Evolutionary conservation across 2,797 vertebrate species (phyloP), one percentile per base, ranked within the genome.

Genomic region (Graptemys geographica): DNA sequence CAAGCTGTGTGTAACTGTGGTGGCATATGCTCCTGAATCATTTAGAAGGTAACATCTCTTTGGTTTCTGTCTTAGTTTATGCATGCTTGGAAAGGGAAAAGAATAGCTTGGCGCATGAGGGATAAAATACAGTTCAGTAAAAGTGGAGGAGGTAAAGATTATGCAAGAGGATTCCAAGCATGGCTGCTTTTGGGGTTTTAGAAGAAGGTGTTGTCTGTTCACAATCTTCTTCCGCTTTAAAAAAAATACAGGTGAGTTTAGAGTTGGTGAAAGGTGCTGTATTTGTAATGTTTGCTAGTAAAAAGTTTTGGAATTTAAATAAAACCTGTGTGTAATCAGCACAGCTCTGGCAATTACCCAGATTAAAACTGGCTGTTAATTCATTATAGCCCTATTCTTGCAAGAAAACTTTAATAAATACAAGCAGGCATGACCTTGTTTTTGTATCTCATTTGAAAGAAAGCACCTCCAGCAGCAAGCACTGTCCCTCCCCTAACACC

Each of bases 1-100:
- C 96, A 99, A 99, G 95, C 98, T 99, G 72, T 99, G 99, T 91
- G 99, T 99, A 65, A 99, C 99, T 0, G 99, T 99, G 86, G 99
- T 99, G 37, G 99, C 99, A 21, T 99, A 99, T 37, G 99, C 99
- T 62, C 99, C 99, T 0, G 99, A 99, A 87, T 99, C 99, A 52
- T 99, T 99, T 96, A 98, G 99, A 98, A 99, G 99, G 99, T 99
- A 97, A 93, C 18, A 19, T 21, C 57, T 79, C 41, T 0, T 74
- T 91, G 28, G 33, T 52, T 12, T 81, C 49, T 80, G 51, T 31
- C 51, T 80, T 93, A 56, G 4, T 88, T 88, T 91, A 79, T 81
- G 69, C 79, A 91, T 33, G 4, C 57, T 62, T 78, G 83, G 51
- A 76, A 62, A 78, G 53, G 16, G 37, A 11, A 3, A 10, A 65